A percentile compares a stretch with the other conserved stretches of the same genome.
phyloP scores from a whole-genome alignment of 2,797 vertebrate genomes.

The Avahi laniger region DNA sequence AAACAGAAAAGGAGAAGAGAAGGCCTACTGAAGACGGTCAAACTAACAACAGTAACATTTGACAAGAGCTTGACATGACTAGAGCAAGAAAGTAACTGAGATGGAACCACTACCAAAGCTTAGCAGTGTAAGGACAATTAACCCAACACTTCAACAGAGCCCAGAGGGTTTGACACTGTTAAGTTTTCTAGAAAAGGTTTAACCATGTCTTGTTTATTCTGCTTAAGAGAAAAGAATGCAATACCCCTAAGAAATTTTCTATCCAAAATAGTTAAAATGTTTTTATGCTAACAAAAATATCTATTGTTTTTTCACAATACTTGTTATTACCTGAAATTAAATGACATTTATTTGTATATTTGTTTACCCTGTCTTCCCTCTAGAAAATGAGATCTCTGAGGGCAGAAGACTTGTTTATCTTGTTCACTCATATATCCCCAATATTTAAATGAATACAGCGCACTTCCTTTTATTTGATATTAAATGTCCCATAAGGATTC shows the following conservation, averaged over 20 bases:
- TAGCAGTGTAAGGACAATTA: background rate
- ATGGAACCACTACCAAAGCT: background rate
- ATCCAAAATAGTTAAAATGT: background rate
- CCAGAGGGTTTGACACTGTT: background rate
- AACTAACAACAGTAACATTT: background rate
- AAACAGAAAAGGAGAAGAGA: background rate
- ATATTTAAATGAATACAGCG: background rate
- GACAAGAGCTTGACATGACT: background rate
- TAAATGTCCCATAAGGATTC: background rate
- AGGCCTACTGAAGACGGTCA: background rate
- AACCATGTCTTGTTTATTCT: background rate
- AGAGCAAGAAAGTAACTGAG: background rate
- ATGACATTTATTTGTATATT: background rate
- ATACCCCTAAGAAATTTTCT: background rate
- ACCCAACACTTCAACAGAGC: background rate
- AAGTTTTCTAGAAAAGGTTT: background rate
- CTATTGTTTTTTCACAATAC: background rate
- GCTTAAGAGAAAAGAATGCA: background rate
- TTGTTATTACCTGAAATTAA: background rate
- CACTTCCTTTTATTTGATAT: conserved; percentile 4
- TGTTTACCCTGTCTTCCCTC: background rate
- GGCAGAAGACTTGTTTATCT: background rate
- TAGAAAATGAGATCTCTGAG: background rate
- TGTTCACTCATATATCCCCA: background rate
- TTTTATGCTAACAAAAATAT: background rate